These are phyloP conservation scores for Caenorhabditis tropicalis DNA, from an alignment of 1,140 invertebrate genomes.

Conservation along the genomic window DNA sequence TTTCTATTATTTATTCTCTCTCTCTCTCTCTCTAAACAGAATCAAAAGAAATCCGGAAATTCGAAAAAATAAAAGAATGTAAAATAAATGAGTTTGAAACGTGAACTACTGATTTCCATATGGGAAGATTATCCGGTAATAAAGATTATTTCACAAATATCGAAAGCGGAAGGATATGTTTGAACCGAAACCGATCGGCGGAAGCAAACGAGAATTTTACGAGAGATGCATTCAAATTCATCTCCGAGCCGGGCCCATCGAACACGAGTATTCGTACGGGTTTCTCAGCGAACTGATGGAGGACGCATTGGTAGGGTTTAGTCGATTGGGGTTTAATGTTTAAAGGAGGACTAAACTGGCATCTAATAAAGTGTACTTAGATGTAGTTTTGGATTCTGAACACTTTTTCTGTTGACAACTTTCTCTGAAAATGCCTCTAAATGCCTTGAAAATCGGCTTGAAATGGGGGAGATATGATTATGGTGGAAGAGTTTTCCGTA, in stretches of 20 bases:
- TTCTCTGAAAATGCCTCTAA: too few species aligned
- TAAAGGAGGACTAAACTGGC: too few species aligned
- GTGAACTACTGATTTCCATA: background rate
- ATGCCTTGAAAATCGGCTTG: too few species aligned
- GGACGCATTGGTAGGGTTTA: background rate
- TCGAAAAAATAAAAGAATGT: too few species aligned
- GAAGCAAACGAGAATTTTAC: slow-evolving; percentile 23
- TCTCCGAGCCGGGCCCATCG: background rate
- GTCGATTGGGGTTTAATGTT: too few species aligned
- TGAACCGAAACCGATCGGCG: background rate
- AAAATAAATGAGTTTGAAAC: slow-evolving; percentile 30
- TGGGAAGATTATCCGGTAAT: too few species aligned
- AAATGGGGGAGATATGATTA: too few species aligned
- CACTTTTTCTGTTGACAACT: too few species aligned
- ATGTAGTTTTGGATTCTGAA: too few species aligned
- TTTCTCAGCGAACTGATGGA: slow-evolving; percentile 15
- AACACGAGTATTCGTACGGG: slow-evolving; percentile 13
- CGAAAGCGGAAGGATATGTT: background rate
- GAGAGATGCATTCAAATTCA: background rate
- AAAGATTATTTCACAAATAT: background rate
- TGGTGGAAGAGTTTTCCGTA: too few species aligned
- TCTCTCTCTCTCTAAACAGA: background rate
- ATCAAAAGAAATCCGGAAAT: background rate
- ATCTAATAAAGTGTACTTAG: too few species aligned
- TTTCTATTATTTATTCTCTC: background rate